Evolutionary conservation across 1,140 invertebrate genomes (phyloP).

Genomic region (Sweltsa coloradensis): DNA sequence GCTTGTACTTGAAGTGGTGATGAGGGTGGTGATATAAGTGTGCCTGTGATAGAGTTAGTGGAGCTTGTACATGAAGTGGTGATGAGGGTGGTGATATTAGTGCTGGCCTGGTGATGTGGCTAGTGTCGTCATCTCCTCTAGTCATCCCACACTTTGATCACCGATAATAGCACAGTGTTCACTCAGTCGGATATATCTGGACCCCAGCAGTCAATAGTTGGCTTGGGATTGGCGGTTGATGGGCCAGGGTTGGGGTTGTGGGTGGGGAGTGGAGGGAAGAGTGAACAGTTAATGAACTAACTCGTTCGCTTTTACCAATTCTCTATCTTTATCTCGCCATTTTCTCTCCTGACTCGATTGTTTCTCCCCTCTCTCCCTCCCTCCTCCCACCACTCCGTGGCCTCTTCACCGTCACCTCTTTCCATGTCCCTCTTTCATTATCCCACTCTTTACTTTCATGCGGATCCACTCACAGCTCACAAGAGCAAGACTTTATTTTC

Average conservation of each 20-base stretch:
- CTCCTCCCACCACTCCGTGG: background rate
- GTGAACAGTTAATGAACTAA: slow-evolving; percentile 6
- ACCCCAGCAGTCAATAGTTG: background rate
- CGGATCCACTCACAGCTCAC: background rate
- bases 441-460: slow-evolving; percentile 7
- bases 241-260: background rate
- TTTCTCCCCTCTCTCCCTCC: background rate
- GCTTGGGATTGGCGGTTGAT: background rate
- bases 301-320: no score
- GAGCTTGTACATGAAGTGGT: no score
- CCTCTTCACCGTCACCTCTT: background rate
- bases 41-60: no score
- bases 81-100: no score
- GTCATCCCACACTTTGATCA: no score
- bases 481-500: slow-evolving; percentile 10
- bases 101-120: no score
- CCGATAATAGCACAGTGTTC: no score
- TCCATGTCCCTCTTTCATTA: slow-evolving; percentile 11
- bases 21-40: no score
- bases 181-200: background rate
- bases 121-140: no score
- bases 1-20: no score
- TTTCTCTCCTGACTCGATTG: background rate
- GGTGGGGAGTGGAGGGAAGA: no score
- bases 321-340: no score